Conservation (phyloP, 2,797 vertebrate species). For the Rhinogobio ventralis region DNA sequence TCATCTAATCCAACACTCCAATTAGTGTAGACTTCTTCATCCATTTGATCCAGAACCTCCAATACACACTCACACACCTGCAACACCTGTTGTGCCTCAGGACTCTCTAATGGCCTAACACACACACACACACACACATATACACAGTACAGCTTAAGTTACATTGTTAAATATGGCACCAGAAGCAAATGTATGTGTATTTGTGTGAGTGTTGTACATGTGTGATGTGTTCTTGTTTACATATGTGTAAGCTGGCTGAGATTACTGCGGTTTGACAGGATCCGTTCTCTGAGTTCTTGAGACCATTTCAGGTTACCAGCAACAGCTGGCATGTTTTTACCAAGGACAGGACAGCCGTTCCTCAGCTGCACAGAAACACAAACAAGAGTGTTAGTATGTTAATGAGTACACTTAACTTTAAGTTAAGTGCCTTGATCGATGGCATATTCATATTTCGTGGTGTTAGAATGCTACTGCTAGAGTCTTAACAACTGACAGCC, state of each 20-base stretch:
- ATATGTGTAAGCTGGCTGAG: constrained; percentile 73
- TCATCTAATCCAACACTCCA: constrained; percentile 75
- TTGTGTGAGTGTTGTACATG: constrained; percentile 11
- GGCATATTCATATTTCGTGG: neutral
- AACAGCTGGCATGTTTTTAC: constrained; percentile 79
- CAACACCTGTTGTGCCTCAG: constrained; percentile 75
- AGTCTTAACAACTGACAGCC: neutral
- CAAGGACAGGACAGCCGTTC: constrained; percentile 68
- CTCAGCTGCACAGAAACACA: constrained; percentile 69
- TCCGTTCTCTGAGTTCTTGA: constrained; percentile 75
- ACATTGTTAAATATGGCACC: constrained; percentile 53
- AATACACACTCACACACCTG: constrained; percentile 78
- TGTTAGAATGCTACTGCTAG: neutral
- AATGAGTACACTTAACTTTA: neutral
- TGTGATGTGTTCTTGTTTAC: constrained; percentile 61
- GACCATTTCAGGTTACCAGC: constrained; percentile 83
- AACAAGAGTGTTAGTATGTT: neutral
- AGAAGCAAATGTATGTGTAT: constrained; percentile 46
- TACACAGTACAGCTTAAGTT: neutral
- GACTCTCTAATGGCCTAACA: constrained; percentile 71
- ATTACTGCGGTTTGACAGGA: constrained; percentile 74
- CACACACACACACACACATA: neutral
- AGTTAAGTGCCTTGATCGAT: neutral
- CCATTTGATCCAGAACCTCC: constrained; percentile 74
- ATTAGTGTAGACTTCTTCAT: constrained; percentile 72